Conservation (phyloP, 35 echinoderm and acorn worm genomes). For the Diadema setosum region DNA sequence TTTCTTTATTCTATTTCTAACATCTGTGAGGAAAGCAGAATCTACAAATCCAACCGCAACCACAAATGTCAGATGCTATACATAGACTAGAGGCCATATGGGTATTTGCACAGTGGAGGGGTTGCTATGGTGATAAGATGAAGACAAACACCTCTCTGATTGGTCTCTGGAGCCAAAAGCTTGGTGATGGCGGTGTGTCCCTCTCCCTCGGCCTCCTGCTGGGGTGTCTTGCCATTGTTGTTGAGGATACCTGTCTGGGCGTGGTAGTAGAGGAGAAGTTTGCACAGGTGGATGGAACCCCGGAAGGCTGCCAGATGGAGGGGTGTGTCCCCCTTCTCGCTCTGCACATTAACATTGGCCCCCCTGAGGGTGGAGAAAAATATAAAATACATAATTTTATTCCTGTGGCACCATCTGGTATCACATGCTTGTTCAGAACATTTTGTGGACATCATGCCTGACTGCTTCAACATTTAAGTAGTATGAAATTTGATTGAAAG, state of each 20-base stretch:
- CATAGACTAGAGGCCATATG: background rate
- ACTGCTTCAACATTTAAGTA: too few relatives aligned
- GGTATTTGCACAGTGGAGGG: background rate
- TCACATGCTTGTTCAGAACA: too few relatives aligned
- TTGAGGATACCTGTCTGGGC: background rate
- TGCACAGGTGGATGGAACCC: background rate
- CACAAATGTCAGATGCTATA: background rate
- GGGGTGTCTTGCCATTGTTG: background rate
- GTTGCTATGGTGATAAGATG: background rate
- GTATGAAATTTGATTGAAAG: too few relatives aligned
- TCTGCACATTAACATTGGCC: background rate
- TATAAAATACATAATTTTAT: too few relatives aligned
- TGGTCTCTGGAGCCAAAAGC: background rate
- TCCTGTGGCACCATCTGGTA: too few relatives aligned
- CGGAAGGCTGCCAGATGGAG: background rate
- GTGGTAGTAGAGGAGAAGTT: background rate
- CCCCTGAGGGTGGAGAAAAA: background rate
- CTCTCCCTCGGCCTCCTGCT: background rate
- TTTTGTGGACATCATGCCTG: too few relatives aligned
- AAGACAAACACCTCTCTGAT: background rate
- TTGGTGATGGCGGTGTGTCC: background rate
- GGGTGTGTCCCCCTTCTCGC: background rate
- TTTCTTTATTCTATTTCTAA: too few relatives aligned
- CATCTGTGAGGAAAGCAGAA: background rate
- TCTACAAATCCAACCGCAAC: background rate